Evolutionary conservation across 2,888 invertebrate genomes (phyloP), one percentile per base, ranked within the genome.

Genomic region (Tetranychus truncatus): DNA sequence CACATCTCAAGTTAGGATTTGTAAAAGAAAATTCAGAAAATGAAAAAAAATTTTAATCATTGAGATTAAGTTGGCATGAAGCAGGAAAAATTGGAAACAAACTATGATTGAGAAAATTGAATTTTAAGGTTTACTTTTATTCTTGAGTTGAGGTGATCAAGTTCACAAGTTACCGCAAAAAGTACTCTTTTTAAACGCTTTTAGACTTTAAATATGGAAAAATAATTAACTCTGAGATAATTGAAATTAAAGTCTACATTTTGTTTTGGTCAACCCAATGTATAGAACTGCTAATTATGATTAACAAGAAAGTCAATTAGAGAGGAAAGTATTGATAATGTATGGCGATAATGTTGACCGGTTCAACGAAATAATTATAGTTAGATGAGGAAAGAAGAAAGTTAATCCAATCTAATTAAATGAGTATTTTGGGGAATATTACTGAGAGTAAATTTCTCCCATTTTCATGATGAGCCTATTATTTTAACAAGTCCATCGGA

Each of bases 401-500:
- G 55, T 55, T 55, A 55, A 55, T 55, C 55, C 55, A 55, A 55
- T 55, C 55, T 55, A 55, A 55, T 55, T 55, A 55, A 55, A 15
- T 6, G 15, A 55, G 15, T 15, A 15, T 15, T 55, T 55, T 9
- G 6, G 55, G 1, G 6, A 15, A 55, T 3, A 15, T 15, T 55
- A 55, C 15, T 55, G 55, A 24, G 34, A 69, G 69, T 21, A 6
- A 21, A 15, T 1, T 20, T 69, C 69, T 20, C 34, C 34, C 69
- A 21, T 24, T 69, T 55, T 55, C 5, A 55, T 55, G 34, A 55
- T 15, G 6, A 55, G 55, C 6, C 55, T 55, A 55, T 55, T 55
- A 55, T 55, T 55, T 55, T 20, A 69, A 69, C 69, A 69, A 69
- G 69, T 69, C 69, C 24, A 24, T 11, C n/a, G 21, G 24, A 69